Base-by-base conservation (phyloP, 2,113 vertebrate genomes). In the Grus americana region DNA sequence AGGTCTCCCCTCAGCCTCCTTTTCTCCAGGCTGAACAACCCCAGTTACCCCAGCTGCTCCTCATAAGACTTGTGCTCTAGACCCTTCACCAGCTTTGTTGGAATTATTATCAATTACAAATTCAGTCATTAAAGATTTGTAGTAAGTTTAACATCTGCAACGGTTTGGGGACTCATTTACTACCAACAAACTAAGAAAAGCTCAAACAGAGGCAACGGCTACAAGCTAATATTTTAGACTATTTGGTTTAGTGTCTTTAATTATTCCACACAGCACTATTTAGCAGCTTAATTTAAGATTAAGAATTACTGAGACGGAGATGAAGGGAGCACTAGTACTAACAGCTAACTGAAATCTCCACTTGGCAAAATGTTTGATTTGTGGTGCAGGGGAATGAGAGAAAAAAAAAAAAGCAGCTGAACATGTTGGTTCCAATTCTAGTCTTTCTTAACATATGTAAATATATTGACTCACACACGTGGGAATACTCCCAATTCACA, bases 201-300 rank as follows among this genome's bases (percentile, higher is more conserved):
- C 36, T 79, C 86, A 73, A 92, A 87, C 38, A 95, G 90, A 80
- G 90, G 38, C 59, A 81, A 90, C 34, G 92, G 78, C 86, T 63
- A 90, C 42, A 68, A 94, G 26, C 58, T 94, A 86, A 63, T 91
- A 80, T 84, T 93, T 91, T 88, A 96, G 62, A 94, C 59, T 91
- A 40, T 79, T 96, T 91, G 47, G 91, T 97, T 97, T 87, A 86
- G 79, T 95, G 67, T 52, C 50, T 94, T 97, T 97, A 93, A 96
- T 96, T 96, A 95, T 95, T 88, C 66, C 68, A 73, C 40, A 91
- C 10, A 32, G n/a, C 49, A 61, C 63, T 91, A 68, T 76, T 96
- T 96, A 93, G 81, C 42, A 86, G 9, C 15, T 95, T 92, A 90
- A 81, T 89, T 90, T 91, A 94, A 96, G 86, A 90, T 70, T 88